These are phyloP conservation scores for Podargus strigoides DNA, from an alignment of 2,797 vertebrate genomes.

Conservation along the genomic window DNA sequence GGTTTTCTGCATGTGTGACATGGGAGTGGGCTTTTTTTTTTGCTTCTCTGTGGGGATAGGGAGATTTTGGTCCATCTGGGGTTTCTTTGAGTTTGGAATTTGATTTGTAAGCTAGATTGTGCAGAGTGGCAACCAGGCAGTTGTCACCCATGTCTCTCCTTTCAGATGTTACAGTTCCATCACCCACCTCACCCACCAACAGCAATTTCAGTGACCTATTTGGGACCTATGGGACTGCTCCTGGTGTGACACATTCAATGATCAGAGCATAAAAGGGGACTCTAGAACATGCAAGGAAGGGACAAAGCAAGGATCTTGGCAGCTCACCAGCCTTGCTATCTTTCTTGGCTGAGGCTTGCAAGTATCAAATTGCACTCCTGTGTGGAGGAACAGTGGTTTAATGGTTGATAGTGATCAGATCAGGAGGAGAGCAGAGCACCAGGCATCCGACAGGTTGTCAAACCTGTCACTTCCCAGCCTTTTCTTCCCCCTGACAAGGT, in stretches of 20 bases:
- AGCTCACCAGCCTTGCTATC: background rate
- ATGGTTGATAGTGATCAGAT: constrained; percentile 70
- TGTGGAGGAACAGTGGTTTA: constrained; percentile 62
- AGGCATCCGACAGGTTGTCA: constrained; percentile 71
- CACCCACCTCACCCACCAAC: background rate
- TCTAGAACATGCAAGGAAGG: background rate
- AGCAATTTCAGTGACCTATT: background rate
- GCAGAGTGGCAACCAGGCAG: background rate
- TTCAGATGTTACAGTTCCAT: background rate
- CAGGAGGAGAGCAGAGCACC: constrained; percentile 64
- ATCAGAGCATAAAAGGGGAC: background rate
- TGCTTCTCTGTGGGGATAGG: background rate
- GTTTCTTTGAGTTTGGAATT: background rate
- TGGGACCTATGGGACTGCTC: background rate
- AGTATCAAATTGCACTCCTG: constrained; percentile 61
- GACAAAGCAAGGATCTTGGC: constrained; percentile 45
- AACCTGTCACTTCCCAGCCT: constrained; percentile 65
- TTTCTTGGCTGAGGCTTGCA: constrained; percentile 41
- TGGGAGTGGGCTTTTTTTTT: background rate
- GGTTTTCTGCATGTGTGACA: background rate
- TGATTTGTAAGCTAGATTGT: background rate
- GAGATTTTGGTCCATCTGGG: background rate
- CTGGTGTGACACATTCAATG: background rate
- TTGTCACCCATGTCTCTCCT: background rate
- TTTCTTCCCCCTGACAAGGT: constrained; percentile 73